phyloP scores from a whole-genome alignment of 2,888 invertebrate genomes.

The Hoplodrina blanda region DNA sequence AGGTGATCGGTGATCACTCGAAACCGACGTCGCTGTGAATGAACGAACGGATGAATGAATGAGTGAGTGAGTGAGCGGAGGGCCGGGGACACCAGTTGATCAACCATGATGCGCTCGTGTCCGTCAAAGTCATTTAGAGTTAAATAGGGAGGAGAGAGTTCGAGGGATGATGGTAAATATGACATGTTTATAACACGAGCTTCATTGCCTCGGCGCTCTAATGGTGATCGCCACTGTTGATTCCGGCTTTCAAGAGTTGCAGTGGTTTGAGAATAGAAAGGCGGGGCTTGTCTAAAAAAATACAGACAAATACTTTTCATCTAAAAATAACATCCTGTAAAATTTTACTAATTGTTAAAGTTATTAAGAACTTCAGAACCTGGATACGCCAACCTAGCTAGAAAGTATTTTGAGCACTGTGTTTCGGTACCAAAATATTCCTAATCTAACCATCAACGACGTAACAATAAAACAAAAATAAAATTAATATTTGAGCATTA shows the following conservation, averaged over 20 bases:
- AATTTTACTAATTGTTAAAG: background rate
- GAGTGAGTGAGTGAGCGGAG: slow-evolving; percentile 80
- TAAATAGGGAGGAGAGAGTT: slow-evolving; percentile 74
- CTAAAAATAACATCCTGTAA: too few relatives aligned
- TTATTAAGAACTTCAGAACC: background rate
- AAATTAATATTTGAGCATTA: slow-evolving; percentile 50
- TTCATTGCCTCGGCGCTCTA: too few relatives aligned
- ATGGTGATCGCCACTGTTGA: too few relatives aligned
- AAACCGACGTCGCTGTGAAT: slow-evolving; percentile 81
- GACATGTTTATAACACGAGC: too few relatives aligned
- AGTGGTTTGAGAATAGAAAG: too few relatives aligned
- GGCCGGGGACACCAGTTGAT: slow-evolving; percentile 88
- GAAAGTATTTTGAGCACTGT: slow-evolving; percentile 1
- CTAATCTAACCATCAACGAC: slow-evolving; percentile 50
- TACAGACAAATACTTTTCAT: too few relatives aligned
- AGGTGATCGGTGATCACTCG: slow-evolving; percentile 88
- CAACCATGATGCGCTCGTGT: slow-evolving; percentile 86
- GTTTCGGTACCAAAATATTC: slow-evolving; percentile 9
- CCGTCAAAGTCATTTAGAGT: slow-evolving; percentile 81
- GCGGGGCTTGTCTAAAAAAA: too few relatives aligned
- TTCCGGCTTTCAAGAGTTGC: too few relatives aligned
- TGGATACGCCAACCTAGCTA: background rate
- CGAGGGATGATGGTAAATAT: slow-evolving; percentile 6
- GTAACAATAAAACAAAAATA: slow-evolving; percentile 60
- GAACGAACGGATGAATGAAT: slow-evolving; percentile 80